Percentiles rank a stretch among this genome's conserved stretches.
phyloP scores from a whole-genome alignment of 2,113 vertebrate genomes.

The Chloropsis hardwickii region DNA sequence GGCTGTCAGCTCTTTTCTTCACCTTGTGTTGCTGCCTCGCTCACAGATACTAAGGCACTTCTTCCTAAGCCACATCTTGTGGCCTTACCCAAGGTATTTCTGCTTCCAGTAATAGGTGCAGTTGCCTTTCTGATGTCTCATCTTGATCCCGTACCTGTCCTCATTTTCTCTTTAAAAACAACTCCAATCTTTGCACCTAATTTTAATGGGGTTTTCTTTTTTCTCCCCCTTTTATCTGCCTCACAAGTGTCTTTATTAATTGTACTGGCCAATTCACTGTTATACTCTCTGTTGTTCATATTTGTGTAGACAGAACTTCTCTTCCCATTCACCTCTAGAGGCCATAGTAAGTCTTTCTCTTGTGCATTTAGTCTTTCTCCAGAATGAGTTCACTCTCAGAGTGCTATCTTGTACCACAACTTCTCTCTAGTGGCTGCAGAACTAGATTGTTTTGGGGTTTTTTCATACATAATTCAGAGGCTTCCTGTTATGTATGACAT shows the following conservation, averaged over 20 bases:
- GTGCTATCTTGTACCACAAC: background rate
- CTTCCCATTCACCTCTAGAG: background rate
- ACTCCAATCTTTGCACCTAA: background rate
- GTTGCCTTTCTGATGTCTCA: background rate
- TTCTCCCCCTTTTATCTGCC: background rate
- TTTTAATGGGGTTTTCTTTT: too few relatives aligned
- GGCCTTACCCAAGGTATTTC: background rate
- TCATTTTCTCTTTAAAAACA: background rate
- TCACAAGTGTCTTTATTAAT: background rate
- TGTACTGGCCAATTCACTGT: background rate
- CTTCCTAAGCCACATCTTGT: background rate
- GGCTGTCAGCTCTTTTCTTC: background rate
- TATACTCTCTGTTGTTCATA: background rate
- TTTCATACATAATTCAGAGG: background rate
- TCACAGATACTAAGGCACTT: background rate
- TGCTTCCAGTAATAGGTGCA: background rate
- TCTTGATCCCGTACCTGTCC: background rate
- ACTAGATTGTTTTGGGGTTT: background rate
- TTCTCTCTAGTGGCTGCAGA: background rate
- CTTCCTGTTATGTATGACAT: background rate
- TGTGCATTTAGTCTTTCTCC: background rate
- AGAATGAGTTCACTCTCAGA: background rate
- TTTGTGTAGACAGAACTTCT: background rate
- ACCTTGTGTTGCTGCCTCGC: background rate
- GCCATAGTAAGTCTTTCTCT: background rate